Percentiles rank a stretch among this genome's conserved stretches.
phyloP scores from a whole-genome alignment of 1,140 invertebrate species.

The Pachyrhynchus sulphureomaculatus region DNA sequence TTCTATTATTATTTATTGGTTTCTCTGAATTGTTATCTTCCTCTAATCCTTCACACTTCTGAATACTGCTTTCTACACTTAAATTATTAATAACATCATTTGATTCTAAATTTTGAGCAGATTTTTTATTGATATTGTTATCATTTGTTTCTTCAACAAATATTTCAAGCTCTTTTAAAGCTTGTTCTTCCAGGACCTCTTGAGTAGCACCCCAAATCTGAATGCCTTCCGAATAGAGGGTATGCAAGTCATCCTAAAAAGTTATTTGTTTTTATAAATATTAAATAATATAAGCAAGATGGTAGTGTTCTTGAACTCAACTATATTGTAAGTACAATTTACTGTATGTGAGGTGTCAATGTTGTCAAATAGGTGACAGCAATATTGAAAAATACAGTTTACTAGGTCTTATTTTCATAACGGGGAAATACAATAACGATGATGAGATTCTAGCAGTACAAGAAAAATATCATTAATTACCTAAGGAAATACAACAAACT shows the following conservation, averaged over 20 bases:
- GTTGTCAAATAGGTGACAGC: conserved; percentile 2
- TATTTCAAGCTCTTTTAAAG: conserved; percentile 44
- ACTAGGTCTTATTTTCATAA: conserved; percentile 6
- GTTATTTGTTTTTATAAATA: neutral
- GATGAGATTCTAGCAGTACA: too few relatives aligned
- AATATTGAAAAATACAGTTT: conserved; percentile 9
- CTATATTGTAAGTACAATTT: neutral
- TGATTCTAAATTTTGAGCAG: neutral
- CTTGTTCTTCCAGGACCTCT: conserved; percentile 46
- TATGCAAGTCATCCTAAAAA: conserved; percentile 23
- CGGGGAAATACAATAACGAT: neutral
- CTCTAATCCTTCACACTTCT: conserved; percentile 35
- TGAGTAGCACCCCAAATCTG: conserved; percentile 46
- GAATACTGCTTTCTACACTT: conserved; percentile 42
- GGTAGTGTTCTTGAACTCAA: neutral
- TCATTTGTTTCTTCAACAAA: conserved; percentile 39
- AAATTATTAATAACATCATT: neutral
- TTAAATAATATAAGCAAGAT: neutral
- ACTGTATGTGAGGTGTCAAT: neutral
- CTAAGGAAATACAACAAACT: too few relatives aligned
- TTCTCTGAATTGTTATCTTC: too few relatives aligned
- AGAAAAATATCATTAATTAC: too few relatives aligned
- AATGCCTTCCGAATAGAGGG: conserved; percentile 34
- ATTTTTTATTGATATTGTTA: too few relatives aligned
- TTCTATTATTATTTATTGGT: too few relatives aligned